Conservation (phyloP, 2,113 vertebrate species). For the Eptesicus fuscus region DNA sequence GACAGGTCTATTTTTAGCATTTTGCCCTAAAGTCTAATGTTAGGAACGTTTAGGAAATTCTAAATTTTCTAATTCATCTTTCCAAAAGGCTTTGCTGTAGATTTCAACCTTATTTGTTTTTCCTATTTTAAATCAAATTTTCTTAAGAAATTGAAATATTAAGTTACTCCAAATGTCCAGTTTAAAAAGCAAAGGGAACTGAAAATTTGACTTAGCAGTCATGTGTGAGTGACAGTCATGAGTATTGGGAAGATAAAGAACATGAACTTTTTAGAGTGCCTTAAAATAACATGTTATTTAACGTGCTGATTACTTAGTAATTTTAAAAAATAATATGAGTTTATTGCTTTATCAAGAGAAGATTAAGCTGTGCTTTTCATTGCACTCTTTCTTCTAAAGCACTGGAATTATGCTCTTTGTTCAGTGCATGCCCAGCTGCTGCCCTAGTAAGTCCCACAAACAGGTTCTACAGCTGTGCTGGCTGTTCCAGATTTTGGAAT, state of each 20-base stretch:
- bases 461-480: neutral
- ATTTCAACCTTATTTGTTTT: neutral
- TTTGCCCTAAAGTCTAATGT: neutral
- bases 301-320: constrained; percentile 39
- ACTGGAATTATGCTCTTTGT: constrained; percentile 29
- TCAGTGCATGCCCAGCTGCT: constrained; percentile 15
- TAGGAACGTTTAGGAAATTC: neutral
- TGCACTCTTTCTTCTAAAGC: neutral
- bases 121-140: neutral
- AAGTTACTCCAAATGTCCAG: neutral
- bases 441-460: neutral
- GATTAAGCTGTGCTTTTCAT: neutral
- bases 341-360: neutral
- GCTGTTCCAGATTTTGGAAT: constrained; percentile 28
- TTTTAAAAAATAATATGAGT: neutral
- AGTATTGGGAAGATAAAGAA: constrained; percentile 42
- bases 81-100: neutral
- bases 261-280: neutral
- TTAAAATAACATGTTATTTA: constrained; percentile 56
- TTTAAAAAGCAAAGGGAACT: neutral
- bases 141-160: neutral
- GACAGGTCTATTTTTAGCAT: neutral
- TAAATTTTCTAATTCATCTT: neutral
- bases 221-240: constrained; percentile 28
- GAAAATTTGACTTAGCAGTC: neutral